Evolutionary conservation across 1,140 invertebrate genomes (phyloP), one percentile per base, ranked within the genome.

Genomic region (Hormaphis cornu): DNA sequence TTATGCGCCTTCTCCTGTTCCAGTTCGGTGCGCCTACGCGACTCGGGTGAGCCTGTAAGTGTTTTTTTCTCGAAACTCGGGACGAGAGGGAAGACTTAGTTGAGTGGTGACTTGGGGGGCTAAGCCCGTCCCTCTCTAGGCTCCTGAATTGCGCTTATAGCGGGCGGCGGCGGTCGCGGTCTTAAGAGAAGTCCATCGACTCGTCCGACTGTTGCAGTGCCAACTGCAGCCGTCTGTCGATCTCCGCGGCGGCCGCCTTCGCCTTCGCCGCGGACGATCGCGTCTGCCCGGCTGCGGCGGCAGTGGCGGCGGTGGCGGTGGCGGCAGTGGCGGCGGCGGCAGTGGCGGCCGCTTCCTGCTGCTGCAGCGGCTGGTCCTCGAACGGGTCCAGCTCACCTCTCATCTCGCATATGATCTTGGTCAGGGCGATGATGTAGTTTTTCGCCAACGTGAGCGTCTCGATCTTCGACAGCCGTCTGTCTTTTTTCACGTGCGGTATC

Each of bases 351-450:
- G 7, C 50, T 22, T 58, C 54, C 5, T 14, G 33, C 14, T n/a
- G n/a, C n/a, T n/a, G n/a, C n/a, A n/a, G n/a, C n/a, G n/a, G n/a
- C n/a, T 1, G 10, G 28, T 66, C 61, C 44, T 66, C 50, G 20
- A 50, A 66, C 5, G 61, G 61, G 20, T 66, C 44, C 18, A 66
- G 28, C 24, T 66, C 61, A 1, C 80, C 83, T 72, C 85, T 77
- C 80, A 87, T 86, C 35, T 85, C 85, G 76, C 86, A 89, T 75
- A 93, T 90, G 54, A 91, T 88, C 77, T 93, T 93, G 16, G 91
- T 93, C 63, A 95, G 81, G 1, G 92, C 91, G 82, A 93, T 92
- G 73, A 94, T 94, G 79, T 95, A 95, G 81, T 94, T 93, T 81
- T 92, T 92, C 71, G 92, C 92, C 76, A 95, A 80, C 3, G 91